These are phyloP conservation scores for Pseudomyrmex pallidus DNA, from an alignment of 1,140 invertebrate genomes.

Conservation along the genomic window DNA sequence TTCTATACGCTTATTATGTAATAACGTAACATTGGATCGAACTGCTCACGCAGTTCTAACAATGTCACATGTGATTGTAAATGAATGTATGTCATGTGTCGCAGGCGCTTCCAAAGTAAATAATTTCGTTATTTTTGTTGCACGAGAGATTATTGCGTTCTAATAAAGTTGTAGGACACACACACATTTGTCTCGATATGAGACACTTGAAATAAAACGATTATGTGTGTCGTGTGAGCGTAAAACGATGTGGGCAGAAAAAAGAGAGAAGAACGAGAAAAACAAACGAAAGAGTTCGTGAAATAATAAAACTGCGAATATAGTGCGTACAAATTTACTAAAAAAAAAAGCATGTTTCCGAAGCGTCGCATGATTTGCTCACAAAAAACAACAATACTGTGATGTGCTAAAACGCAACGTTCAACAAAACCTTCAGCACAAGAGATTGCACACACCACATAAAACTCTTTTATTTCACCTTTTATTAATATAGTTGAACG, in stretches of 20 bases:
- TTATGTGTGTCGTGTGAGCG: background rate
- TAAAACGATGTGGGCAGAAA: background rate
- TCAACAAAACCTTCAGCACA: background rate
- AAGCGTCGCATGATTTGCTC: background rate
- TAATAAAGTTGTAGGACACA: too few species aligned
- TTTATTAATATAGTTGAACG: conserved; percentile 78
- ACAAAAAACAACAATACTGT: conserved; percentile 4
- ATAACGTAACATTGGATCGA: too few species aligned
- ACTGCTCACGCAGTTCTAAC: too few species aligned
- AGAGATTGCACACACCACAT: conserved; percentile 17
- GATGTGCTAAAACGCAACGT: background rate
- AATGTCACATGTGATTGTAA: too few species aligned
- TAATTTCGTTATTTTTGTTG: background rate
- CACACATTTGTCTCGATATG: background rate
- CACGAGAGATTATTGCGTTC: too few species aligned
- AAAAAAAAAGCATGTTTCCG: background rate
- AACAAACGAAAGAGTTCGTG: background rate
- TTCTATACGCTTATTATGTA: too few species aligned
- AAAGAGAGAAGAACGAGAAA: background rate
- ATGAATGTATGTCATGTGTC: background rate
- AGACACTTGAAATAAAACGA: background rate
- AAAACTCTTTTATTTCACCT: conserved; percentile 70
- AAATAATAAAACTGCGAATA: background rate
- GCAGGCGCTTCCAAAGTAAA: background rate
- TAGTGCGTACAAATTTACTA: background rate